Conservation (phyloP, 2,113 vertebrate species). For the Elephantulus edwardii region DNA sequence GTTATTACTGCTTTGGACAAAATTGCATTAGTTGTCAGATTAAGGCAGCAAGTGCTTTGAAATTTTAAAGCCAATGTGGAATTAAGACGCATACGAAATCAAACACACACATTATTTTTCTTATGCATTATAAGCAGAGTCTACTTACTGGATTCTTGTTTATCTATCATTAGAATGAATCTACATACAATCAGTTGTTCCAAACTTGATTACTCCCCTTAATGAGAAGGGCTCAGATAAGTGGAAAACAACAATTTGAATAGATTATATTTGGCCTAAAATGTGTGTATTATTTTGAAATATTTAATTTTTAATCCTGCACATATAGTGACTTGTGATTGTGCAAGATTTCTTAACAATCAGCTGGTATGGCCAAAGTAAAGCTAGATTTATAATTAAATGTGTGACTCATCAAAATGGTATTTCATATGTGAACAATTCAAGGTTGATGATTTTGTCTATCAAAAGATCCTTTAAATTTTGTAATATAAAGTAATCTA, state of each 20-base stretch:
- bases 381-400: not conserved
- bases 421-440: not conserved
- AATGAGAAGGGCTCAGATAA: conserved; percentile 44
- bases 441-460: not conserved
- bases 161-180: conserved; percentile 49
- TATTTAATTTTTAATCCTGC: conserved; percentile 46
- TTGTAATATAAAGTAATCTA: conserved; percentile 18
- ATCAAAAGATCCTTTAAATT: not conserved
- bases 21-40: conserved; percentile 63
- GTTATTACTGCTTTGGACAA: conserved; percentile 56
- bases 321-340: not conserved
- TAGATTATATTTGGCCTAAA: conserved; percentile 41
- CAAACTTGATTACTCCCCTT: conserved; percentile 40
- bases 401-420: not conserved
- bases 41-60: conserved; percentile 51
- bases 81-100: conserved; percentile 36
- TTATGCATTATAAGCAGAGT: conserved; percentile 40
- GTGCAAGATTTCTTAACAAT: not conserved
- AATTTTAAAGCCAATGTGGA: conserved; percentile 41
- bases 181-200: conserved; percentile 37
- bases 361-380: not conserved
- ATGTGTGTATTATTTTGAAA: not conserved
- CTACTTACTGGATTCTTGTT: conserved; percentile 7
- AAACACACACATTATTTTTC: conserved; percentile 43
- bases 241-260: conserved; percentile 55